Conservation (phyloP, 2,797 vertebrate species). For the Spheniscus humboldti region DNA sequence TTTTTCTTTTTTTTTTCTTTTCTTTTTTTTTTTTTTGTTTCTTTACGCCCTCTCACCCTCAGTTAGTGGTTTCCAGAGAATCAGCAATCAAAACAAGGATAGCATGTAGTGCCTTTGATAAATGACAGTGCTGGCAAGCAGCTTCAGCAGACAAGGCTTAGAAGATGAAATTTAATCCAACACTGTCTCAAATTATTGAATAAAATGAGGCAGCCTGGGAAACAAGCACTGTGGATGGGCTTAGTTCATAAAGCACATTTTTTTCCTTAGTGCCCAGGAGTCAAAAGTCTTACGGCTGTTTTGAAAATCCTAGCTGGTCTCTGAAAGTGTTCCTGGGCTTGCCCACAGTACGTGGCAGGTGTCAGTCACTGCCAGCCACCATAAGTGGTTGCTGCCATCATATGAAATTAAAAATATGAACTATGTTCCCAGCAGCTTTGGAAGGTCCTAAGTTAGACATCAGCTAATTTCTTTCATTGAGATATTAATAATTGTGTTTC, state of each 20-base stretch:
- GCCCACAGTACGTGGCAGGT: not conserved
- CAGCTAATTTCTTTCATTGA: not conserved
- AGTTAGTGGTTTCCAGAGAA: not conserved
- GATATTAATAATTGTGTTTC: not conserved
- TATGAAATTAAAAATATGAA: not conserved
- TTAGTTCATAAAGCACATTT: not conserved
- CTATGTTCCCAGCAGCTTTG: not conserved
- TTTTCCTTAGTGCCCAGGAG: not conserved
- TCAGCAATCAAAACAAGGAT: not conserved
- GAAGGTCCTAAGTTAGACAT: not conserved
- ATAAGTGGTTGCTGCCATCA: not conserved
- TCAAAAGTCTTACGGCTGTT: not conserved
- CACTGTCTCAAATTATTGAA: conserved; percentile 7
- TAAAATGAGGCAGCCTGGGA: conserved; percentile 36
- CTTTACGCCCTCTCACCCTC: not conserved
- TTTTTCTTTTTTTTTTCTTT: not conserved
- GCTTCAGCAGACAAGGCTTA: not conserved
- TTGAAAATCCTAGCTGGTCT: not conserved
- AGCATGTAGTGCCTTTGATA: not conserved
- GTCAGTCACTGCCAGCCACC: not conserved
- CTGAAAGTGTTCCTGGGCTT: not conserved
- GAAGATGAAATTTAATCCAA: conserved; percentile 30
- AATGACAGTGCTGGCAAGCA: conserved; percentile 10
- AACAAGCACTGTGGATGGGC: not conserved
- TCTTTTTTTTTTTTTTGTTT: not conserved